These are phyloP conservation scores for Odontesthes bonariensis DNA, from an alignment of 2,113 vertebrate genomes.

Conservation along the genomic window DNA sequence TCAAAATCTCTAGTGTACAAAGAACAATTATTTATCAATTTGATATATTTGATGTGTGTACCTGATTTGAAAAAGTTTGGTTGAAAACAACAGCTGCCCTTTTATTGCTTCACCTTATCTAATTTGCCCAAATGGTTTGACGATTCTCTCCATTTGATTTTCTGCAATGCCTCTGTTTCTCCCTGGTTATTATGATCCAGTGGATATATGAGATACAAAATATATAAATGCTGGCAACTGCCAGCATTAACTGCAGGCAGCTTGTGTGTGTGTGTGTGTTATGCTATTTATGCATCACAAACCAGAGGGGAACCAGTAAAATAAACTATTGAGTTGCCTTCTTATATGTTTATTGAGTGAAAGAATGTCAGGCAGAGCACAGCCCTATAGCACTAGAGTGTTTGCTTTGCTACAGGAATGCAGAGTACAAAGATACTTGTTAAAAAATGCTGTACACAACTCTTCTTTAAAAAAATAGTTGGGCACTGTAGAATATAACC, in stretches of 20 bases:
- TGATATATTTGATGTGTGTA: conserved; percentile 32
- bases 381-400: conserved; percentile 1
- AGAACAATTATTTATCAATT: conserved; percentile 36
- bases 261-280: conserved; percentile 24
- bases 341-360: conserved; percentile 16
- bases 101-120: conserved; percentile 30
- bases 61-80: conserved; percentile 15
- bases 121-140: conserved; percentile 46
- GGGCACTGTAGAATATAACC: not conserved
- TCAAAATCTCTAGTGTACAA: conserved; percentile 16
- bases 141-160: conserved; percentile 46
- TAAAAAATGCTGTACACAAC: not conserved
- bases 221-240: conserved; percentile 49
- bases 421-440: not conserved
- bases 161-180: conserved; percentile 33
- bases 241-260: conserved; percentile 51
- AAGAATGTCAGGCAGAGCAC: conserved; percentile 39
- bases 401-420: conserved; percentile 25
- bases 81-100: conserved; percentile 31
- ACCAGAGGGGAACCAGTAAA: conserved; percentile 25
- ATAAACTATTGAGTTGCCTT: conserved; percentile 31
- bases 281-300: not conserved
- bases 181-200: conserved; percentile 45
- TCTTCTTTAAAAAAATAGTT: not conserved
- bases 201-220: conserved; percentile 58